Base-by-base conservation (phyloP, 2,888 invertebrate species). In the Xylocampa areola region DNA sequence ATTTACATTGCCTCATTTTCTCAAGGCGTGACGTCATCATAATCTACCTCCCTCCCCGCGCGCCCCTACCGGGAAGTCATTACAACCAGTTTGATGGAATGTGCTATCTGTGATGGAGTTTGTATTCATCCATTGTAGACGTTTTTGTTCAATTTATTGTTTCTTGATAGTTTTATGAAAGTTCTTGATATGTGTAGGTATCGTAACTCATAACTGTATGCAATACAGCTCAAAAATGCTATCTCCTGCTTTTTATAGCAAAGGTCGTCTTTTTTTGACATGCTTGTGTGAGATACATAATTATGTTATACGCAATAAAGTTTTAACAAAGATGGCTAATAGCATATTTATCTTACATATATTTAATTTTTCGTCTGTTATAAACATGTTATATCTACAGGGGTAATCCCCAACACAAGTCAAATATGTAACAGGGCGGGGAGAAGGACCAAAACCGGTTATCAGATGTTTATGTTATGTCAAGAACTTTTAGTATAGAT, bases 41-140 rank as follows among this genome's bases (percentile, higher is more conserved):
- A 40, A 30, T 27, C 21, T 33, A 16, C 39, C 44, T 11, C 44
- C 11, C 47, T 49, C 19, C 40, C 13, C 37, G 50, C 30, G n/a
- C n/a, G n/a, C 33, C 35, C 32, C 37, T 21, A 64, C 71, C 59
- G 57, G 78, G 78, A 79, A 76, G 78, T 72, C 59, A 75, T 69
- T 68, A 69, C 32, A 70, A 76, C 67, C 66, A 47, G 72, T 76
- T 65, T 75, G 65, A 64, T 61, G 70, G 79, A 76, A 79, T 74
- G 71, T 54, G 61, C 53, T 58, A 53, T 64, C 62, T 59, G 36
- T 44, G 52, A 50, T 49, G 32, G 54, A 13, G 23, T 47, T n/a
- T 11, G 49, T 50, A 59, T 51, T 36, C 59, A 61, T 41, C 43
- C 21, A 71, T 64, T 54, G 62, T 57, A 17, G 32, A 48, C 14